A percentile compares a stretch with the other conserved stretches of the same genome.
Evolutionary conservation across 2,113 vertebrate species (phyloP).

Genomic region (Dinomys branickii): DNA sequence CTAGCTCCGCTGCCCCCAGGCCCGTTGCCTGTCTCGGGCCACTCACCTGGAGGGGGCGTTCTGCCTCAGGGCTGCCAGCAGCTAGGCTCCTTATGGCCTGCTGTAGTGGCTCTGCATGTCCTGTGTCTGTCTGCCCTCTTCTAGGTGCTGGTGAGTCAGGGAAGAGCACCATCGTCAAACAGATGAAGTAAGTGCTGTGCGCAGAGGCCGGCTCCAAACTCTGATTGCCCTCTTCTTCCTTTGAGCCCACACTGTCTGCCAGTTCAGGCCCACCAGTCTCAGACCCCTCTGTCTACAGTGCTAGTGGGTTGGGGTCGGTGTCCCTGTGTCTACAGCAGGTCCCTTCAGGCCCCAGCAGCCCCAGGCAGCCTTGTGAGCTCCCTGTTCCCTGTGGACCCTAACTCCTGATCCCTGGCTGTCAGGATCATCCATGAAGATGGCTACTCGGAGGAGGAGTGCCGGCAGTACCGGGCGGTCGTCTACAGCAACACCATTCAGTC

Average conservation of each 20-base stretch:
- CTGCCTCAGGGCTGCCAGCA: background rate
- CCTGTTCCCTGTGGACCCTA: background rate
- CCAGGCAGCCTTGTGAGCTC: background rate
- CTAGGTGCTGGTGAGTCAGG: conserved; percentile 97
- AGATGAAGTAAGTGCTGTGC: conserved; percentile 95
- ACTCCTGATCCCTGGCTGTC: conserved; percentile 22
- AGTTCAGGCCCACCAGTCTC: background rate
- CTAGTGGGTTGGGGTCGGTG: background rate
- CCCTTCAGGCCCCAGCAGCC: background rate
- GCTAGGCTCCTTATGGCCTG: background rate
- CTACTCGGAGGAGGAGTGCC: conserved; percentile 98
- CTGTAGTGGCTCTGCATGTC: background rate
- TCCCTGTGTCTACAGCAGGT: background rate
- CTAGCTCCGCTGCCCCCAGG: background rate
- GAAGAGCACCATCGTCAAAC: conserved; percentile 99
- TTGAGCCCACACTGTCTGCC: background rate
- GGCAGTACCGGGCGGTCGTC: conserved; percentile 97
- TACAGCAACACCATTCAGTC: conserved; percentile 99
- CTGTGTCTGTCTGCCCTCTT: conserved; percentile 75
- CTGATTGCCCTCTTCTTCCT: background rate
- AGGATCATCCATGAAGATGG: conserved; percentile 98
- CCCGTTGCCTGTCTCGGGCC: background rate
- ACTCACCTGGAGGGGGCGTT: background rate
- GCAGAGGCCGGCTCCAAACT: background rate
- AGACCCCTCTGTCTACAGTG: background rate